Evolutionary conservation across 2,113 vertebrate species (phyloP), one percentile per base, ranked within the genome.

Genomic region (Tychaedon coryphoeus): DNA sequence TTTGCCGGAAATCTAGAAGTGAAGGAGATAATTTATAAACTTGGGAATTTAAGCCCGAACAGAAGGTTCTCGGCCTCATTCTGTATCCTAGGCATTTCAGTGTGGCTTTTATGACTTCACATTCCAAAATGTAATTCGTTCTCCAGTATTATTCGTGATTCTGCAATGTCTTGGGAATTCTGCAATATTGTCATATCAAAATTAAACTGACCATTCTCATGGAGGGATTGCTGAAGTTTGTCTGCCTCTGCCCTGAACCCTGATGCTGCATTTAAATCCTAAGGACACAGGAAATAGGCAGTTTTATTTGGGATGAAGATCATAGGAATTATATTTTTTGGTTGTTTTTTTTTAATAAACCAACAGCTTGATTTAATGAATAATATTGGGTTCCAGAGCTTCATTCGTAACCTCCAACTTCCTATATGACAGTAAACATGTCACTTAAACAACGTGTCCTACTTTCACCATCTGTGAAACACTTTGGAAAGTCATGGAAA

Each of bases 381-480:
- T 43, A 47, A 8, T 57, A 14, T 1, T 76, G 24, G 14, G 8
- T 90, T 92, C 22, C 58, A 79, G 66, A 56, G 33, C 33, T 72
- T 88, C 50, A 16, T 51, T 91, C 2, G 1, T 86, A 93, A 56
- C 42, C 20, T 31, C 25, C 45, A 82, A 58, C 26, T 56, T 82
- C 17, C 67, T 84, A 17, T 92, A 85, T 90, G 92, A 93, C 75
- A 67, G 60, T 73, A 38, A 85, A 54, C 84, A 73, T 91, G 90
- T 91, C 74, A 18, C 62, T 87, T 94, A 90, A 74, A 56, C 16
- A 36, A 28, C 0, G 1, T 83, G 90, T 90, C 94, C 92, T 96
- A 93, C 74, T 96, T 96, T 96, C 8, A 61, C 87, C 87, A 88
- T 96, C 93, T 96, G 93, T 90, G 51, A 91, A 95, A 90, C 11